Conservation (phyloP, 2,888 invertebrate genomes). For the Pardosa pseudoannulata region DNA sequence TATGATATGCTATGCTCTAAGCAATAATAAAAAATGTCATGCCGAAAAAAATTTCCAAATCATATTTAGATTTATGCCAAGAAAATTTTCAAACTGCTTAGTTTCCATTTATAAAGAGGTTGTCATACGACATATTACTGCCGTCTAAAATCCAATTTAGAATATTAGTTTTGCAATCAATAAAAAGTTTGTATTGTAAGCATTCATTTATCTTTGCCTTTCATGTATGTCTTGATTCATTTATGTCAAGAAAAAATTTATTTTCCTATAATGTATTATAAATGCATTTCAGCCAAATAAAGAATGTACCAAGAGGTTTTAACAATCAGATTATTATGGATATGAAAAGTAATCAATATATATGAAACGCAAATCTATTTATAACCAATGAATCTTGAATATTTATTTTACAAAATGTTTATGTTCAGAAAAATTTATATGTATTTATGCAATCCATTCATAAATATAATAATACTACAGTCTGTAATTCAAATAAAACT, state of each 20-base stretch:
- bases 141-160: constrained; percentile 6
- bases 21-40: background rate
- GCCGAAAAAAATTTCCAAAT: background rate
- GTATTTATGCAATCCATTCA: too few species aligned
- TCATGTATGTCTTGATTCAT: constrained; percentile 4
- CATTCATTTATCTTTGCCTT: background rate
- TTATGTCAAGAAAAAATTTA: background rate
- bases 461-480: too few species aligned
- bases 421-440: background rate
- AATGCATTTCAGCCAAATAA: background rate
- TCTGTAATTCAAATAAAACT: too few species aligned
- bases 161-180: constrained; percentile 17
- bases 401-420: background rate
- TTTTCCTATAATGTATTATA: constrained; percentile 1
- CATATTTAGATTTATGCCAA: constrained; percentile 7
- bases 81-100: background rate
- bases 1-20: background rate
- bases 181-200: constrained; percentile 4
- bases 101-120: constrained; percentile 1
- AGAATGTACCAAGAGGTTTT: background rate
- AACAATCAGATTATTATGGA: background rate
- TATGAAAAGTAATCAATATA: background rate
- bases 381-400: background rate
- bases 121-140: constrained; percentile 17
- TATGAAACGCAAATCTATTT: background rate